These are phyloP conservation scores for Morone chrysops DNA, from an alignment of 2,113 vertebrate genomes.

Conservation along the genomic window DNA sequence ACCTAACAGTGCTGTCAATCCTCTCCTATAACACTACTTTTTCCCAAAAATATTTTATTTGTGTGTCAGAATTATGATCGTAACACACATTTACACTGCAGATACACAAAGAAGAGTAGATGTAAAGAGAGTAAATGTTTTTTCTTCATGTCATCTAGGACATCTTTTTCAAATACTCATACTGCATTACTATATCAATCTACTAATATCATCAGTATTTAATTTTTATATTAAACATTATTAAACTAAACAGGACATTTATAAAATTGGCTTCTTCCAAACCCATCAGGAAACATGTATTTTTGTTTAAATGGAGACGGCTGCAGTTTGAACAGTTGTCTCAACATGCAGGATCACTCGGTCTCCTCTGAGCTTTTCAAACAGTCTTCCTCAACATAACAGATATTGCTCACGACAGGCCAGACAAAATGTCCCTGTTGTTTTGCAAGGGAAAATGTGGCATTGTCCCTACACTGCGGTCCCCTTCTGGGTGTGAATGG, in stretches of 20 bases:
- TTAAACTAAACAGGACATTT: background rate
- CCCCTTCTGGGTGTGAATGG: slow-evolving; percentile 87
- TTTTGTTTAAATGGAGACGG: slow-evolving; percentile 19
- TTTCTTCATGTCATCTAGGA: background rate
- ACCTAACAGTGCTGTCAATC: background rate
- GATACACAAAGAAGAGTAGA: too few species aligned
- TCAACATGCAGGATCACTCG: slow-evolving; percentile 4
- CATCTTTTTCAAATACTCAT: background rate
- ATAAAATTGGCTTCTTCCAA: background rate
- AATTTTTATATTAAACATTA: background rate
- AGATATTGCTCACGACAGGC: slow-evolving; percentile 80
- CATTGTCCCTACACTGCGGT: slow-evolving; percentile 81
- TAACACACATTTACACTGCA: too few species aligned
- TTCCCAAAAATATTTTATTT: background rate
- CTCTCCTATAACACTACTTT: background rate
- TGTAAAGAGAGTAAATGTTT: too few species aligned
- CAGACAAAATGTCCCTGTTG: slow-evolving; percentile 81
- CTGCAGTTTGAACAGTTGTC: slow-evolving; percentile 26
- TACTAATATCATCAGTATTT: background rate
- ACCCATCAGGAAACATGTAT: background rate
- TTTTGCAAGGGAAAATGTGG: slow-evolving; percentile 77
- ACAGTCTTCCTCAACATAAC: slow-evolving; percentile 59
- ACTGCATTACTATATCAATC: background rate
- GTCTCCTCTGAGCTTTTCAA: slow-evolving; percentile 47
- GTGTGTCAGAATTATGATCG: background rate